phyloP scores from a whole-genome alignment of 2,888 invertebrate genomes.

The Phyllotreta cruciferae region DNA sequence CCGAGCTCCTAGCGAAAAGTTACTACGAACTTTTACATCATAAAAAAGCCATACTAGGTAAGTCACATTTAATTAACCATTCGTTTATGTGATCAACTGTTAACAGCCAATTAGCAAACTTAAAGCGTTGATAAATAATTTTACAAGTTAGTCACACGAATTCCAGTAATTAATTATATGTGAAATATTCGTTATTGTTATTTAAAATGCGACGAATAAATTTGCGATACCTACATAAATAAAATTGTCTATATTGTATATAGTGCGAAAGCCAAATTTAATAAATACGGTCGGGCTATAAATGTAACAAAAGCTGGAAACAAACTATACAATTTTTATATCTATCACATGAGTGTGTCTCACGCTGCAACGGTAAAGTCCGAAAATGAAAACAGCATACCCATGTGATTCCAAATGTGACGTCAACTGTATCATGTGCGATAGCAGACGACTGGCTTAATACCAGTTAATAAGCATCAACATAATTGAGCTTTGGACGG shows the following conservation, averaged over 20 bases:
- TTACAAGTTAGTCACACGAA: no score
- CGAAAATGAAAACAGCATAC: conserved; percentile 2
- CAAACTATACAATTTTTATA: neutral
- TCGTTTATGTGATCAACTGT: neutral
- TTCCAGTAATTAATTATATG: no score
- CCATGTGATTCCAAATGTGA: conserved; percentile 14
- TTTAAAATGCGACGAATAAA: no score
- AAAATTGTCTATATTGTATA: no score
- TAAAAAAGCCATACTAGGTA: conserved; percentile 89
- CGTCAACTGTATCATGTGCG: conserved; percentile 19
- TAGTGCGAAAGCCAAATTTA: no score
- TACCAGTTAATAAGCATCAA: neutral
- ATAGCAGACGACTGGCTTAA: conserved; percentile 1
- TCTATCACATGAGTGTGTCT: conserved; percentile 15
- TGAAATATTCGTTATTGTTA: no score
- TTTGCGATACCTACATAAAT: no score
- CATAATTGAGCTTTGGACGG: neutral
- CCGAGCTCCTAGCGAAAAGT: conserved; percentile 86
- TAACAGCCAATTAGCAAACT: neutral
- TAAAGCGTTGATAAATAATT: conserved; percentile 7
- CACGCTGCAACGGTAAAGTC: neutral
- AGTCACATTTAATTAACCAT: conserved; percentile 30
- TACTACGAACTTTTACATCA: conserved; percentile 91
- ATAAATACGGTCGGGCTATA: neutral
- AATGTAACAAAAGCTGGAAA: neutral